Conservation (phyloP, 1,140 invertebrate species). For the Cataglyphis hispanica region DNA sequence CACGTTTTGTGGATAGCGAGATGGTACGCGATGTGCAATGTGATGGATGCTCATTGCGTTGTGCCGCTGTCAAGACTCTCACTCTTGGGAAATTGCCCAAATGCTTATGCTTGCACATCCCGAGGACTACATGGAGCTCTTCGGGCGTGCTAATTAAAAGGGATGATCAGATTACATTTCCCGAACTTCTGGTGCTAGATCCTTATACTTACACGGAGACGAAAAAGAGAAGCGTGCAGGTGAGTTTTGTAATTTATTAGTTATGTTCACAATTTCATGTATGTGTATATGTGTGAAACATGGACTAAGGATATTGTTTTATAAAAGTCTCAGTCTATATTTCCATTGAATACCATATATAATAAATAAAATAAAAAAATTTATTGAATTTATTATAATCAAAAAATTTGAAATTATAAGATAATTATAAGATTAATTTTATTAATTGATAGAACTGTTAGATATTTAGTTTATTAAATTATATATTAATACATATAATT, state of each 20-base stretch:
- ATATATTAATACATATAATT: no score
- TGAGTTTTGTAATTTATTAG: conserved; percentile 56
- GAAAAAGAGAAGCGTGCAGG: conserved; percentile 79
- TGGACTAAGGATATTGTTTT: no score
- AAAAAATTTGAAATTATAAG: background rate
- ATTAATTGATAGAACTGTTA: no score
- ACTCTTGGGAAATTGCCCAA: conserved; percentile 95
- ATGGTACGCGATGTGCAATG: conserved; percentile 94
- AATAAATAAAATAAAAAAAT: background rate
- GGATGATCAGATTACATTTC: conserved; percentile 94
- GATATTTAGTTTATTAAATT: no score
- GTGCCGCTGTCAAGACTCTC: conserved; percentile 90
- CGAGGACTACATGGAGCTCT: conserved; percentile 93
- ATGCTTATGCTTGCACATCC: conserved; percentile 95
- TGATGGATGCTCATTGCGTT: conserved; percentile 89
- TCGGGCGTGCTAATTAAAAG: conserved; percentile 93
- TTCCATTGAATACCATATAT: background rate
- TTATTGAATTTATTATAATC: conserved; percentile 10
- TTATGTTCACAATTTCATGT: background rate
- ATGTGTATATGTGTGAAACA: background rate
- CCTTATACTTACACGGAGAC: conserved; percentile 91
- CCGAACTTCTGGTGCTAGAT: conserved; percentile 93
- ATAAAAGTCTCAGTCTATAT: no score
- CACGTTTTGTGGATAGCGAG: conserved; percentile 94
- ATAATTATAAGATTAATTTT: no score